These are phyloP conservation scores for Nicator chloris DNA, from an alignment of 2,113 vertebrate genomes.

Conservation along the genomic window DNA sequence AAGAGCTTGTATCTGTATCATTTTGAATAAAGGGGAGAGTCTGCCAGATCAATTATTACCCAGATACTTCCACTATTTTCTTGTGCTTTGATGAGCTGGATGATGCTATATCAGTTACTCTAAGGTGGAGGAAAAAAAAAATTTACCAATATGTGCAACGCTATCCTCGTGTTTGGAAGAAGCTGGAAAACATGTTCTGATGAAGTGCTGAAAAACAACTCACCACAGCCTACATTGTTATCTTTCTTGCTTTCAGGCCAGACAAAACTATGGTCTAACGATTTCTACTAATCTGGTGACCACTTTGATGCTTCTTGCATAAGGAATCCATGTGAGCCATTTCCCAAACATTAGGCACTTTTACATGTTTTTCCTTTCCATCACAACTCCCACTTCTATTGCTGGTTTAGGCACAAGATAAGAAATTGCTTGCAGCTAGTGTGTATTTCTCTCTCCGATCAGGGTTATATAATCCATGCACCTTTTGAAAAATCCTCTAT, in stretches of 20 bases:
- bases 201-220: background rate
- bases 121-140: background rate
- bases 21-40: background rate
- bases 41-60: background rate
- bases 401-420: background rate
- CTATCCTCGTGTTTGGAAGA: background rate
- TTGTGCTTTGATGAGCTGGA: background rate
- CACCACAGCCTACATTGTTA: background rate
- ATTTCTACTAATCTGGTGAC: slow-evolving; percentile 14
- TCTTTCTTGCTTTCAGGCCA: background rate
- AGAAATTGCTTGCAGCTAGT: background rate
- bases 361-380: background rate
- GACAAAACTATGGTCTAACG: slow-evolving; percentile 23
- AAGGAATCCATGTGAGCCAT: background rate
- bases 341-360: background rate
- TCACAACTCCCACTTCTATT: background rate
- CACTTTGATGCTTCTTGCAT: background rate
- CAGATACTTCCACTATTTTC: background rate
- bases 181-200: background rate
- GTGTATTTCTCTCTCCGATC: background rate
- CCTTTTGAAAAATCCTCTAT: background rate
- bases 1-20: background rate
- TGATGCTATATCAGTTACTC: background rate
- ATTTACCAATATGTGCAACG: background rate
- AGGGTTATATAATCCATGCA: background rate